Conservation (phyloP, 2,888 invertebrate genomes). For the Emesis furor region DNA sequence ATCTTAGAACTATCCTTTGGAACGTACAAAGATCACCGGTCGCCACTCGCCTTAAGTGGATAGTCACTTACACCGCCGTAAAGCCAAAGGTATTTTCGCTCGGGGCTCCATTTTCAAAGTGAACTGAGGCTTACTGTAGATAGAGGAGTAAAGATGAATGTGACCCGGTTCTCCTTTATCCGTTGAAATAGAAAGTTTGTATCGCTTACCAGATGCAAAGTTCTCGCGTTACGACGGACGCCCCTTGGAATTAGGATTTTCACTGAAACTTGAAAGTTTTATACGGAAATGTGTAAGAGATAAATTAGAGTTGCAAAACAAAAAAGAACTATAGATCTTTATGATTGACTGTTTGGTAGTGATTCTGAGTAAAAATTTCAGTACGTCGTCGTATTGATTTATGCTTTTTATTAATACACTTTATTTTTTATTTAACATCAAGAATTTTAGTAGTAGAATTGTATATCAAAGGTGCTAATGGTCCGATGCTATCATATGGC, state of each 20-base stretch:
- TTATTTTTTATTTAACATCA: too few relatives aligned
- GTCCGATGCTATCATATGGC: too few relatives aligned
- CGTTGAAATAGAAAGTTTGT: conserved; percentile 43
- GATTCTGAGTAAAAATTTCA: not conserved
- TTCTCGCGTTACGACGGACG: conserved; percentile 1
- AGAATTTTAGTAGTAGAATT: too few relatives aligned
- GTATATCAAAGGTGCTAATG: too few relatives aligned
- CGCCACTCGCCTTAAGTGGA: conserved; percentile 77
- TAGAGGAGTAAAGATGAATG: conserved; percentile 81
- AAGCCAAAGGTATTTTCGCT: conserved; percentile 81
- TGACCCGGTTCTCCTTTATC: conserved; percentile 75
- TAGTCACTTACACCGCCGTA: conserved; percentile 75
- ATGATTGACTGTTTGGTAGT: not conserved
- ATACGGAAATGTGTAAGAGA: not conserved
- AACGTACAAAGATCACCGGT: conserved; percentile 77
- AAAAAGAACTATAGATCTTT: conserved; percentile 1
- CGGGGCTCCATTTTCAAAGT: conserved; percentile 82
- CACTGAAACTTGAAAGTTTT: not conserved
- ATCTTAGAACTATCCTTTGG: conserved; percentile 71
- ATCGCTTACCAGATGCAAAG: conserved; percentile 24
- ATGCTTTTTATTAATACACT: too few relatives aligned
- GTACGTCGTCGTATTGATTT: too few relatives aligned
- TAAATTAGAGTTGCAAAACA: conserved; percentile 2
- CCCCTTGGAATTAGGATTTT: not conserved
- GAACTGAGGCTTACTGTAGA: conserved; percentile 81